A percentile compares a stretch with the other conserved stretches of the same genome.
phyloP scores from a whole-genome alignment of 2,797 vertebrate species.

The Oreonectes daqikongensis region DNA sequence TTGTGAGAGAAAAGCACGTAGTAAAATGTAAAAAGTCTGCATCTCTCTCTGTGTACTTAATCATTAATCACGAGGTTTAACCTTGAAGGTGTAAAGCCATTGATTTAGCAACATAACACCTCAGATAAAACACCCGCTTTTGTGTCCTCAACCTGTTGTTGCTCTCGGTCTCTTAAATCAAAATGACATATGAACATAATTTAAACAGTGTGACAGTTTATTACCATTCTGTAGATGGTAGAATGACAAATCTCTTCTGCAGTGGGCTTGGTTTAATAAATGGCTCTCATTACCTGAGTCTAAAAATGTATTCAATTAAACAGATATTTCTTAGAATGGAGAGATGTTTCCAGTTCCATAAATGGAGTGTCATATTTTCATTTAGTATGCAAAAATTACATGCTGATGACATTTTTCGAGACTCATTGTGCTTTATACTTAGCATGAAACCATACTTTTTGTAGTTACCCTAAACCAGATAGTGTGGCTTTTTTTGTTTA shows the following conservation, averaged over 20 bases:
- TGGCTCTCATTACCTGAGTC: conserved; percentile 43
- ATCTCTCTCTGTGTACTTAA: conserved; percentile 10
- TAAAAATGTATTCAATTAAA: conserved; percentile 43
- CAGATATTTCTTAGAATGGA: conserved; percentile 26
- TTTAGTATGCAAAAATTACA: conserved; percentile 25
- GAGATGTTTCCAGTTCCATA: conserved; percentile 14
- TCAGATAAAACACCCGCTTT: neutral
- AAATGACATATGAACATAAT: conserved; percentile 30
- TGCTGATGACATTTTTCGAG: neutral
- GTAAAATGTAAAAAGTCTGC: conserved; percentile 14
- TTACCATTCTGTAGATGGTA: conserved; percentile 26
- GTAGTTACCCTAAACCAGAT: too few relatives aligned
- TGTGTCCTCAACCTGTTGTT: conserved; percentile 18
- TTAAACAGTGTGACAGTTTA: conserved; percentile 16
- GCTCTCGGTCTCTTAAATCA: conserved; percentile 15
- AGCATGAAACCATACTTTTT: neutral
- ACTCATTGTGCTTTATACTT: neutral
- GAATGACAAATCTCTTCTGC: neutral
- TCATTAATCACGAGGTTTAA: conserved; percentile 29
- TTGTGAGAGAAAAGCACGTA: neutral
- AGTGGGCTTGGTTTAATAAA: conserved; percentile 24
- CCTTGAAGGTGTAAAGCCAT: conserved; percentile 31
- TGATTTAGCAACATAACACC: conserved; percentile 21
- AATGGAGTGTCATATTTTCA: conserved; percentile 41
- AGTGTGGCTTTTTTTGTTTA: too few relatives aligned